These are phyloP conservation scores for Onychorhynchus coronatus DNA, from an alignment of 2,113 vertebrate species.

Conservation along the genomic window DNA sequence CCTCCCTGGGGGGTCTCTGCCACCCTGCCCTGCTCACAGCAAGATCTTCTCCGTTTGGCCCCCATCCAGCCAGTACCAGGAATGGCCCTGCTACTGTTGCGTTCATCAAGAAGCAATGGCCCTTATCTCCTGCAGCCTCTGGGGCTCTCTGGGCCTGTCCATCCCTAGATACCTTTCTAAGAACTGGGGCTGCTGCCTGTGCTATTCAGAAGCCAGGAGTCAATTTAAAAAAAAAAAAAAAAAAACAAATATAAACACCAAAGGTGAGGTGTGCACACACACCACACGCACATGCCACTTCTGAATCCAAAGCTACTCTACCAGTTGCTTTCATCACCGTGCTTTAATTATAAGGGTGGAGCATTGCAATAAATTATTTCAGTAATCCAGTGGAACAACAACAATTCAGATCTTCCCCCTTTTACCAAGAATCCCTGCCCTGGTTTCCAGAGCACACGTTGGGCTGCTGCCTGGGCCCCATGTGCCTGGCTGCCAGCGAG, in stretches of 20 bases:
- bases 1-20: not conserved
- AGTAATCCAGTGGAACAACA: constrained; percentile 70
- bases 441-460: constrained; percentile 47
- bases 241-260: constrained; percentile 49
- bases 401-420: constrained; percentile 64
- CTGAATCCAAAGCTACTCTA: constrained; percentile 68
- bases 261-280: constrained; percentile 36
- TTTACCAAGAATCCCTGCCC: constrained; percentile 60
- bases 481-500: not conserved
- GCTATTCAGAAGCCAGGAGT: constrained; percentile 1
- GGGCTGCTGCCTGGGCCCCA: not conserved
- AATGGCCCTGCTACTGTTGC: constrained; percentile 56
- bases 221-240: constrained; percentile 58
- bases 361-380: constrained; percentile 70
- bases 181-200: constrained; percentile 43
- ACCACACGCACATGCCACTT: constrained; percentile 14
- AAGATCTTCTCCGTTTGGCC: not conserved
- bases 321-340: constrained; percentile 66
- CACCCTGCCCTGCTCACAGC: not conserved
- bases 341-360: constrained; percentile 73
- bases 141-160: constrained; percentile 37
- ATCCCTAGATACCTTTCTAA: constrained; percentile 67
- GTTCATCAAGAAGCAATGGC: constrained; percentile 23
- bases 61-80: constrained; percentile 39
- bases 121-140: constrained; percentile 58